Evolutionary conservation across 1,140 invertebrate genomes (phyloP).

Genomic region (Scaptodrosophila lebanonensis): DNA sequence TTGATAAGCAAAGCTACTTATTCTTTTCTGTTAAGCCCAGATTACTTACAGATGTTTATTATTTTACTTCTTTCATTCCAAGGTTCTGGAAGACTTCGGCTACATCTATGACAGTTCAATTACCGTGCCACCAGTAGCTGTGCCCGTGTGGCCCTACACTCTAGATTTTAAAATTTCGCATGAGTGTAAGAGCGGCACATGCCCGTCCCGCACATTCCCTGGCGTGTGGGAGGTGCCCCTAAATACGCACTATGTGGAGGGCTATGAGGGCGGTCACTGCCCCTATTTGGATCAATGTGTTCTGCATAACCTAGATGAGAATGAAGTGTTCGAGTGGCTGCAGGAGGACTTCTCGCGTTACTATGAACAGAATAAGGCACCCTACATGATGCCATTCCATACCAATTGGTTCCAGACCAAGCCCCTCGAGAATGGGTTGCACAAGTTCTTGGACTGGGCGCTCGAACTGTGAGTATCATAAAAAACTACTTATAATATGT

Average conservation of each 20-base stretch:
- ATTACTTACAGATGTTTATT: too few species aligned
- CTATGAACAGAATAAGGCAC: constrained; percentile 91
- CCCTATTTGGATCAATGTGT: constrained; percentile 96
- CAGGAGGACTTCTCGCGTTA: constrained; percentile 92
- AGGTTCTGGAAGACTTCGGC: constrained; percentile 92
- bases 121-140: constrained; percentile 87
- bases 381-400: constrained; percentile 96
- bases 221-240: constrained; percentile 96
- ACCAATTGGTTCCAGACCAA: constrained; percentile 97
- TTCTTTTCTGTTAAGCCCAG: too few species aligned
- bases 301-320: constrained; percentile 90
- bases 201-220: constrained; percentile 92
- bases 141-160: constrained; percentile 96
- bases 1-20: too few species aligned
- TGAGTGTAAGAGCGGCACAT: constrained; percentile 93
- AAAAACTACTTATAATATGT: background rate
- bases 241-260: constrained; percentile 93
- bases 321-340: constrained; percentile 93
- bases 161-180: constrained; percentile 94
- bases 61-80: constrained; percentile 6
- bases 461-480: constrained; percentile 82
- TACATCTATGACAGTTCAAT: constrained; percentile 95
- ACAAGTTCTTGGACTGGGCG: constrained; percentile 92
- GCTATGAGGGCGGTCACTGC: constrained; percentile 93
- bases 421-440: constrained; percentile 88